Evolutionary conservation across 64 coral and sea anemone species (phyloP).

Genomic region (Stylophora pistillata): DNA sequence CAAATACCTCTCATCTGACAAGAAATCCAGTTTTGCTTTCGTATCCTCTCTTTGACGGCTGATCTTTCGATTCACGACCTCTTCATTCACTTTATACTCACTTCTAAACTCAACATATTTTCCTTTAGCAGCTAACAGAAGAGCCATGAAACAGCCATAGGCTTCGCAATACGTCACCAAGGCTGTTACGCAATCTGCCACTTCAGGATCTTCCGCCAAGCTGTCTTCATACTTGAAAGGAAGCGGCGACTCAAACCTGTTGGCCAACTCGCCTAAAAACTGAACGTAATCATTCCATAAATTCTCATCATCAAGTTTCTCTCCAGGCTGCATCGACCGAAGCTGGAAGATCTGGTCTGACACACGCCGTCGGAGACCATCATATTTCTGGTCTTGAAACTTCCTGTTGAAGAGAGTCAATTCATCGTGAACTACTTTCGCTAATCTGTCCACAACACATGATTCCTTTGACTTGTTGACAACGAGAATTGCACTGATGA

Average conservation of each 20-base stretch:
- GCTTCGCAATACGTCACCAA: constrained; percentile 22
- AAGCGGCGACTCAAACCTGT: constrained; percentile 32
- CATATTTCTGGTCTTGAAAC: constrained; percentile 18
- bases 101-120: not conserved
- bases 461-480: not conserved
- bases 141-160: constrained; percentile 37
- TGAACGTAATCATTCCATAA: constrained; percentile 37
- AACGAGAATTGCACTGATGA: not conserved
- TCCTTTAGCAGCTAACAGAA: constrained; percentile 22
- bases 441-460: not conserved
- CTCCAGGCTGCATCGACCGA: not conserved
- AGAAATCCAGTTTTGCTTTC: not conserved
- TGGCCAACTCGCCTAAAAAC: constrained; percentile 26
- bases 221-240: constrained; percentile 13
- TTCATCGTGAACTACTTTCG: not conserved
- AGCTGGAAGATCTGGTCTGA: constrained; percentile 27
- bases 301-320: constrained; percentile 24
- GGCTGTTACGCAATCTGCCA: constrained; percentile 49
- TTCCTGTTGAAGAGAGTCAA: not conserved
- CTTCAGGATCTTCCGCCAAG: constrained; percentile 21
- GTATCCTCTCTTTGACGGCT: not conserved
- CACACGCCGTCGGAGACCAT: not conserved
- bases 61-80: constrained; percentile 11
- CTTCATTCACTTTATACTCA: not conserved
- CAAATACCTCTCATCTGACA: constrained; percentile 21